Conservation (phyloP, 2,888 invertebrate genomes). For the Volucella inanis region DNA sequence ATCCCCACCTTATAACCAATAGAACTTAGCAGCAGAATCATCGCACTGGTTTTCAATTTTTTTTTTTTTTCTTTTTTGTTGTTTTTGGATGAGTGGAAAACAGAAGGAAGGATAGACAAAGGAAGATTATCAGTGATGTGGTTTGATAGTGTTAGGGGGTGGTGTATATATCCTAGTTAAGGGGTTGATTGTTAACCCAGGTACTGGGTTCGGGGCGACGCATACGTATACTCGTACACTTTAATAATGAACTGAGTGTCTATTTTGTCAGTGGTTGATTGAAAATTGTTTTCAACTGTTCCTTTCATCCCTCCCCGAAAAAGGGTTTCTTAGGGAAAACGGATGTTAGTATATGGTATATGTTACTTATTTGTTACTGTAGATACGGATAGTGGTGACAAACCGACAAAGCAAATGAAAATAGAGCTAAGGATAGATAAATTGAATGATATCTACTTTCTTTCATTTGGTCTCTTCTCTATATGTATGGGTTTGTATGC, state of each 20-base stretch:
- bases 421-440: constrained; percentile 52
- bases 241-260: constrained; percentile 71
- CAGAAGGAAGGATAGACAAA: constrained; percentile 4
- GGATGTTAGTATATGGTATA: constrained; percentile 41
- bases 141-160: constrained; percentile 7
- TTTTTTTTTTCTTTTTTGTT: constrained; percentile 23
- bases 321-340: background rate
- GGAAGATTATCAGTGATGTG: constrained; percentile 52
- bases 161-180: background rate
- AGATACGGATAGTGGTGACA: constrained; percentile 6
- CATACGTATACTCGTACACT: constrained; percentile 41
- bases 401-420: constrained; percentile 18
- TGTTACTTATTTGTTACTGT: constrained; percentile 61
- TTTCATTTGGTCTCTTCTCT: background rate
- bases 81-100: constrained; percentile 35
- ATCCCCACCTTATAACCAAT: constrained; percentile 41
- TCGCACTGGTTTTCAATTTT: constrained; percentile 25
- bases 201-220: constrained; percentile 2
- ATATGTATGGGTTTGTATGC: constrained; percentile 19
- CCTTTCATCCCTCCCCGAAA: constrained; percentile 7
- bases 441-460: constrained; percentile 63
- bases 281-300: constrained; percentile 68
- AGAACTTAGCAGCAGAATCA: constrained; percentile 53
- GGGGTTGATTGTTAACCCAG: constrained; percentile 23
- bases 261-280: constrained; percentile 73